phyloP scores from a whole-genome alignment of 2,888 invertebrate genomes.

The Patella depressa region DNA sequence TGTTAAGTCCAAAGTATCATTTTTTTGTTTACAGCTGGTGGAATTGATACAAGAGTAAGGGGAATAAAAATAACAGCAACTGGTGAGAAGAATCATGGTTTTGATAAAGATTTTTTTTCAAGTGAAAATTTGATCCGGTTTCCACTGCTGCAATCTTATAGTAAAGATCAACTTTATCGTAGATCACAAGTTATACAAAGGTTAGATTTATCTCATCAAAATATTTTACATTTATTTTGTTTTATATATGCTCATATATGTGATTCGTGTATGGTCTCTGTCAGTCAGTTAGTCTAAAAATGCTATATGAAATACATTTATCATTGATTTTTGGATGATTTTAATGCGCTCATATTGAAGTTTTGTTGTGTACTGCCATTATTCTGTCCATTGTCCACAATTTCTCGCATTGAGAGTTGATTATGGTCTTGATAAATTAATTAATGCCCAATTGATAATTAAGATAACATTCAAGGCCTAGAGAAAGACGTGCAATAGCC shows the following conservation, averaged over 20 bases:
- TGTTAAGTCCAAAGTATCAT: no score
- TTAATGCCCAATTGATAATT: no score
- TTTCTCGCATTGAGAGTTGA: no score
- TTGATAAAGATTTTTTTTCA: conserved; percentile 64
- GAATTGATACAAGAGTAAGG: conserved; percentile 68
- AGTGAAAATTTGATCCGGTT: conserved; percentile 62
- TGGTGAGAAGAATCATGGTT: conserved; percentile 64
- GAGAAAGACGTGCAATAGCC: no score
- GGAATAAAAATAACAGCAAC: conserved; percentile 66
- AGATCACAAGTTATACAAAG: conserved; percentile 65
- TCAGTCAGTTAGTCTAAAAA: background rate
- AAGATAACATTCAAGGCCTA: no score
- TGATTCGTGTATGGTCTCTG: background rate
- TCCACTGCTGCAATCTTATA: conserved; percentile 63
- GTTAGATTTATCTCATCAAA: conserved; percentile 35
- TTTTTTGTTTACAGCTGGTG: conserved; percentile 58
- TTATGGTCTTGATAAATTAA: no score
- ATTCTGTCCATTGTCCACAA: no score
- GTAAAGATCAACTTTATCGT: conserved; percentile 58
- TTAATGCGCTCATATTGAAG: no score
- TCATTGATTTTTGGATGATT: no score
- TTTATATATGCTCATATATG: no score
- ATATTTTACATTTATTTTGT: background rate
- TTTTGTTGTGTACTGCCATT: no score
- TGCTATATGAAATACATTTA: background rate